Conservation (phyloP, 2,797 vertebrate genomes). For the Acrocephalus scirpaceus region DNA sequence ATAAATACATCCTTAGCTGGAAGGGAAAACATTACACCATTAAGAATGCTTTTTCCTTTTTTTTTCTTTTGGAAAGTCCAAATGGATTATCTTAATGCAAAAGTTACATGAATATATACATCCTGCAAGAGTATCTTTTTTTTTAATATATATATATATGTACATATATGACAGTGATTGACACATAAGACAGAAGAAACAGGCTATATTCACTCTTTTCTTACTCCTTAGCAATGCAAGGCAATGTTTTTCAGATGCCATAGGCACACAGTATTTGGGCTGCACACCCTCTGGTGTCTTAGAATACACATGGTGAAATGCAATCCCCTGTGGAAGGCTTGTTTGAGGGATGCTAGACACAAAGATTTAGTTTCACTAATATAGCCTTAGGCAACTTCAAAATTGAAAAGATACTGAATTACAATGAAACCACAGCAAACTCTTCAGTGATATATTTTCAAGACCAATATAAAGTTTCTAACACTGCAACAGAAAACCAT, state of each 20-base stretch:
- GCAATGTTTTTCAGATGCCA: neutral
- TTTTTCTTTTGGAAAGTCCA: neutral
- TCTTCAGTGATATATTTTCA: neutral
- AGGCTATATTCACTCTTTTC: neutral
- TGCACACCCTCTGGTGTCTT: neutral
- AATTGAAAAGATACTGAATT: neutral
- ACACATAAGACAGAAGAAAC: neutral
- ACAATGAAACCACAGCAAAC: neutral
- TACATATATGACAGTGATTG: neutral
- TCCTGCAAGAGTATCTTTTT: neutral
- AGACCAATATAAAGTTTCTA: neutral
- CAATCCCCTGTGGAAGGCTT: neutral
- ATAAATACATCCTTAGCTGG: conserved; percentile 77
- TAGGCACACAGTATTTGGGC: neutral
- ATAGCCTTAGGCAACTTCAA: neutral
- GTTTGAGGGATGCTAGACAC: neutral
- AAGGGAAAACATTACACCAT: conserved; percentile 68
- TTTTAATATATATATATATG: neutral
- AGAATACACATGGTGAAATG: neutral
- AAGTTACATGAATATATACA: conserved; percentile 50
- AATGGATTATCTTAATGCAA: conserved; percentile 59
- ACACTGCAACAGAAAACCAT: neutral
- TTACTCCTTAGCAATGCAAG: neutral
- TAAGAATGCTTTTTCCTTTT: conserved; percentile 59
- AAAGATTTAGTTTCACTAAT: neutral